Percentiles rank a stretch among this genome's conserved stretches.
phyloP scores from a whole-genome alignment of 92 coral and sea anemone species.

The Epizoanthus scotinus region DNA sequence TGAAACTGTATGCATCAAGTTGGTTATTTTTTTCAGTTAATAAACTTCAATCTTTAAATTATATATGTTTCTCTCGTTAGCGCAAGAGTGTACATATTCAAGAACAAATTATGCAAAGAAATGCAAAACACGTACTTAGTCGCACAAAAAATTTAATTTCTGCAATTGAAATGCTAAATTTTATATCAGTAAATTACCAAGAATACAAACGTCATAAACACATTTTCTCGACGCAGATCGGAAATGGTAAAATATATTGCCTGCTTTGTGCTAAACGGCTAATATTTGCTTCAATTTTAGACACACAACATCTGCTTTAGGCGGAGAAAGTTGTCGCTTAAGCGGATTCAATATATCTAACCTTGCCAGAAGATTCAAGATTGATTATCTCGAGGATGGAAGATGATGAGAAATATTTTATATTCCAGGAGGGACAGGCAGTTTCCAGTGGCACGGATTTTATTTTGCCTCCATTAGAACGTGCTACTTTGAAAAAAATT shows the following conservation, averaged over 20 bases:
- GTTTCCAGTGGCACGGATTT: constrained; percentile 33
- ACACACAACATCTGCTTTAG: constrained; percentile 5
- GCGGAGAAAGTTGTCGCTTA: neutral
- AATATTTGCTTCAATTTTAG: neutral
- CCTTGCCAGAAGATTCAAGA: neutral
- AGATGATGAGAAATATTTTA: neutral
- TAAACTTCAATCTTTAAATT: neutral
- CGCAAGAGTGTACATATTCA: neutral
- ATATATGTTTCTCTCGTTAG: neutral
- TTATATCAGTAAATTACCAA: neutral
- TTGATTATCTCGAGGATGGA: constrained; percentile 1
- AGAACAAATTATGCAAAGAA: neutral
- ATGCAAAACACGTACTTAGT: neutral
- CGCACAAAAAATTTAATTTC: neutral
- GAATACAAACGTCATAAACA: neutral
- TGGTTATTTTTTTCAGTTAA: no score
- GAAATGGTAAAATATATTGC: constrained; percentile 10
- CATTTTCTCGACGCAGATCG: neutral
- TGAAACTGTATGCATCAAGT: neutral
- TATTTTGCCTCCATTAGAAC: constrained; percentile 55
- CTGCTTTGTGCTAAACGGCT: neutral
- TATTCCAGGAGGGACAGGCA: neutral
- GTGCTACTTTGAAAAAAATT: constrained; percentile 45
- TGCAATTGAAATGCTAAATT: constrained; percentile 4
- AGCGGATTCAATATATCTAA: neutral